Base-by-base conservation (phyloP, 2,888 invertebrate genomes). In the Notodonta ziczac region DNA sequence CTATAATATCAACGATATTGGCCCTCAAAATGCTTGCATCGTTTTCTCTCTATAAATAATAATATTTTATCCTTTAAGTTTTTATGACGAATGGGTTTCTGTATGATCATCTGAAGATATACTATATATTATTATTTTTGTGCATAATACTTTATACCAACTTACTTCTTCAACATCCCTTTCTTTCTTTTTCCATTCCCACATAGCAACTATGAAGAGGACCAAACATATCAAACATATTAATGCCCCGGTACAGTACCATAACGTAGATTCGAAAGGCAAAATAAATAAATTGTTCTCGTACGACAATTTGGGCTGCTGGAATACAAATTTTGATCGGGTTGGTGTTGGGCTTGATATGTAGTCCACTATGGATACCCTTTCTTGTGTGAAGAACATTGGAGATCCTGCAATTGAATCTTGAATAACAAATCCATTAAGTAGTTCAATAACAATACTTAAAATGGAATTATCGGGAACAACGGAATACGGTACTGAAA, bases 211-310 rank as follows among this genome's bases (percentile, higher is more conserved):
- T 0, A 86, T 60, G 10, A 90, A 78, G 2, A 94, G 69, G 0
- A 87, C 85, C 2, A 93, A 56, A 9, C 93, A 89, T 54, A 94
- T 83, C 35, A 95, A 58, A 13, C 94, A 65, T 5, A 95, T 76
- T 42, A 96, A 77, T 0, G 85, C 89, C 6, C 90, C 71, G 24
- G 94, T 91, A 40, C 95, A 94, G 57, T 94, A 85, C 96, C 96
- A 96, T n/a, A 97, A 96, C 0, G 91, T 85, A 42, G 82, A 88
- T 62, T 95, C 93, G 77, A 97, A 97, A 0, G 97, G 96, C 39
- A 97, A 84, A 2, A 95, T 83, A 78, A 96, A 97, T 54, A 97
- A 94, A 78, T 97, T 97, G 69, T 95, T 95, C 51, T 97, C 95
- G 66, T 95, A 96, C 0, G 97, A 96, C 6, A 97, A 81, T 76